These are phyloP conservation scores for Phalangium opilio DNA, from an alignment of 2,888 invertebrate genomes.

Conservation along the genomic window DNA sequence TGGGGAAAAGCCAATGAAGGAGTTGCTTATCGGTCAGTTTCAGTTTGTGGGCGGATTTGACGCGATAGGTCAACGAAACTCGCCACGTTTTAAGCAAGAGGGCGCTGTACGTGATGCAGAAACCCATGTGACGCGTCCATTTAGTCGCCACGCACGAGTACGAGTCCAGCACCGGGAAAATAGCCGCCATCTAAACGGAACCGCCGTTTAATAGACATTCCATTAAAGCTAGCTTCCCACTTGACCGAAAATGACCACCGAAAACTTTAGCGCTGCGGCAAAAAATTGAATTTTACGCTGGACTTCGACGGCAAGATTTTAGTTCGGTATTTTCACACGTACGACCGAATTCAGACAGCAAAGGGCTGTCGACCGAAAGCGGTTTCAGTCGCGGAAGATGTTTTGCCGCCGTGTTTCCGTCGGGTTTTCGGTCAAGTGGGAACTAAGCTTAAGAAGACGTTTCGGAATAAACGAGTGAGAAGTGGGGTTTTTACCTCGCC, in stretches of 20 bases:
- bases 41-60: conserved; percentile 81
- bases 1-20: conserved; percentile 82
- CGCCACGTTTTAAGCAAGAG: conserved; percentile 89
- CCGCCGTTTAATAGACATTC: too few species aligned
- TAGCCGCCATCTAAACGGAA: conserved; percentile 67
- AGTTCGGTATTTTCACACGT: too few species aligned
- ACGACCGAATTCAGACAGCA: too few species aligned
- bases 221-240: too few species aligned
- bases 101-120: conserved; percentile 81
- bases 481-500: conserved; percentile 53
- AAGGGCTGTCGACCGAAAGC: too few species aligned
- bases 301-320: too few species aligned
- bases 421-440: background rate
- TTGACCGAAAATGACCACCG: too few species aligned
- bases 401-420: too few species aligned
- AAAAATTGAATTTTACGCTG: too few species aligned
- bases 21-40: conserved; percentile 83
- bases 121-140: conserved; percentile 84
- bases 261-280: too few species aligned
- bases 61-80: conserved; percentile 78
- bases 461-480: too few species aligned
- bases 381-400: too few species aligned
- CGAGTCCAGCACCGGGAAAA: conserved; percentile 69
- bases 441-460: background rate
- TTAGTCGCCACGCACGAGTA: conserved; percentile 76